Conservation (phyloP, 2,113 vertebrate species). For the Rhea americana region DNA sequence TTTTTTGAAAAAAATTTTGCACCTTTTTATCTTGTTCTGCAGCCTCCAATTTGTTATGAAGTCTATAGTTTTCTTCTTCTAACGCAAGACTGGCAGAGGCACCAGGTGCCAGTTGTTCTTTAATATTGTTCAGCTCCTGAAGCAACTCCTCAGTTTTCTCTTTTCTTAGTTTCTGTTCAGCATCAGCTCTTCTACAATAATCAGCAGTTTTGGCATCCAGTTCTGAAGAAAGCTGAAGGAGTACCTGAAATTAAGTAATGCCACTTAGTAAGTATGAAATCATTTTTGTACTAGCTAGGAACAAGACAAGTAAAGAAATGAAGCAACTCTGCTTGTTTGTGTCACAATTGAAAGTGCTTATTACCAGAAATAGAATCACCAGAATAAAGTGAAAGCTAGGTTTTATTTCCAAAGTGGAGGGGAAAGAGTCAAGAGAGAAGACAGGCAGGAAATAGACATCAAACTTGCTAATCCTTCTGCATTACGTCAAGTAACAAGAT, state of each 20-base stretch:
- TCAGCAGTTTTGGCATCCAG: neutral
- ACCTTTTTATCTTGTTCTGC: slow-evolving; percentile 67
- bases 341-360: neutral
- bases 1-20: neutral
- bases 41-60: slow-evolving; percentile 24
- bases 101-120: slow-evolving; percentile 13
- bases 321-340: neutral
- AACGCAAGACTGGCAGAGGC: neutral
- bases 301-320: neutral
- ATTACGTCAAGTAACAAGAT: neutral
- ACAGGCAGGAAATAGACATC: neutral
- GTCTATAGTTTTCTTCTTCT: slow-evolving; percentile 38
- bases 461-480: neutral
- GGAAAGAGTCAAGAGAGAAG: neutral
- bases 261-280: neutral
- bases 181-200: slow-evolving; percentile 49
- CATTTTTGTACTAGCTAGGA: neutral
- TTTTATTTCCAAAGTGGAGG: neutral
- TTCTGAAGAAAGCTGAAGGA: slow-evolving; percentile 30
- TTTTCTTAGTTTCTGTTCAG: slow-evolving; percentile 41
- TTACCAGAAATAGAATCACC: neutral
- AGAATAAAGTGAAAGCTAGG: too few species aligned
- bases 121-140: slow-evolving; percentile 32
- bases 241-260: slow-evolving; percentile 21
- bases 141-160: slow-evolving; percentile 54